phyloP scores from a whole-genome alignment of 1,140 invertebrate species.

The Conus ventricosus region DNA sequence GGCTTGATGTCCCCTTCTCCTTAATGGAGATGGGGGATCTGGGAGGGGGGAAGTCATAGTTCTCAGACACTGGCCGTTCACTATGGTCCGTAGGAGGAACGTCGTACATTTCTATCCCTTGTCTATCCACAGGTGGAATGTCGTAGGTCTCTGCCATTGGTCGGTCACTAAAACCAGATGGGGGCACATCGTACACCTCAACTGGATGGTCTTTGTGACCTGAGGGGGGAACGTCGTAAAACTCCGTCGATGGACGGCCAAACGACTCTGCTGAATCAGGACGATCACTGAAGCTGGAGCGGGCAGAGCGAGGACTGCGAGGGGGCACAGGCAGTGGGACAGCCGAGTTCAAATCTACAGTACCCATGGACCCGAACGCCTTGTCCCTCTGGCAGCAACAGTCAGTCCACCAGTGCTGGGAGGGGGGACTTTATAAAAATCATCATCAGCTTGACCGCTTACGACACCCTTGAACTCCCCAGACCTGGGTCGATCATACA shows the following conservation, averaged over 20 bases:
- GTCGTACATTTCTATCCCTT: background rate
- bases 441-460: background rate
- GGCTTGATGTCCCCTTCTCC: background rate
- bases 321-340: slow-evolving; percentile 53
- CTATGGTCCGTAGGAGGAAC: background rate
- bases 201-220: background rate
- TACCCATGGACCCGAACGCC: slow-evolving; percentile 45
- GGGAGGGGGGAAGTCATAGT: background rate
- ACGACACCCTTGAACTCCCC: background rate
- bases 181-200: background rate
- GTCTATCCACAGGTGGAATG: background rate
- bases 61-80: background rate
- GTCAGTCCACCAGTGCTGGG: background rate
- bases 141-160: background rate
- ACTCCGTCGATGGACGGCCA: slow-evolving; percentile 26
- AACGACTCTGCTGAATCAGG: slow-evolving; percentile 22
- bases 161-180: background rate
- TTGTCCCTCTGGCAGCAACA: background rate
- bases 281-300: background rate
- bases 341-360: slow-evolving; percentile 41
- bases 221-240: slow-evolving; percentile 53
- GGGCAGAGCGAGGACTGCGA: slow-evolving; percentile 32
- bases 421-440: slow-evolving; percentile 28
- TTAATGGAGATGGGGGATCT: slow-evolving; percentile 28
- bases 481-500: slow-evolving; percentile 55